Conservation (phyloP, 2,797 vertebrate species). For the Pipistrellus pygmaeus region DNA sequence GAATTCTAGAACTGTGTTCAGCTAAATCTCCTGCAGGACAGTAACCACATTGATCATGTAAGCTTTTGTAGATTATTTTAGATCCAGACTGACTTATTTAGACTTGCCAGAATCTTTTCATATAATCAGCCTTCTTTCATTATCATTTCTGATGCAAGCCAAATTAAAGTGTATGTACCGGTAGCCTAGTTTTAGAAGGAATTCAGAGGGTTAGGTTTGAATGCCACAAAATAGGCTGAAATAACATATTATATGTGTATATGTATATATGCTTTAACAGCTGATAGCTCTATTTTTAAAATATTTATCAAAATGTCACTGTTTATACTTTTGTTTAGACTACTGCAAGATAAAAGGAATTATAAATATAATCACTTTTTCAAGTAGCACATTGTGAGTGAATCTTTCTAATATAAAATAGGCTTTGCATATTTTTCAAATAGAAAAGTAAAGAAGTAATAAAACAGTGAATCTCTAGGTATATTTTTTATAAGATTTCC, state of each 20-base stretch:
- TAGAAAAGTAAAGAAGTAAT: neutral
- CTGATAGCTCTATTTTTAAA: neutral
- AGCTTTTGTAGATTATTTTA: constrained; percentile 26
- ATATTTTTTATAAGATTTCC: neutral
- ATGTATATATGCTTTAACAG: neutral
- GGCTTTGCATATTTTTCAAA: constrained; percentile 8
- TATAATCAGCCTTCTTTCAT: neutral
- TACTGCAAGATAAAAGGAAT: neutral
- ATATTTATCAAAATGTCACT: neutral
- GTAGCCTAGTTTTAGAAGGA: neutral
- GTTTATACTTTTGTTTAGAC: constrained; percentile 24
- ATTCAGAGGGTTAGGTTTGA: neutral
- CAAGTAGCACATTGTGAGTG: neutral
- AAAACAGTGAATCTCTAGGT: neutral
- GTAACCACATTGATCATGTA: neutral
- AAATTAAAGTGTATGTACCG: neutral
- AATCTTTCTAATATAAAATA: constrained; percentile 6
- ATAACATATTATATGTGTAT: neutral
- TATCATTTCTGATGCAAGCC: neutral
- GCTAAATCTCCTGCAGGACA: neutral
- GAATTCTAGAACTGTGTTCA: neutral
- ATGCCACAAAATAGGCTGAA: neutral
- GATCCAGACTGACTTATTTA: neutral
- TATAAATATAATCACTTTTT: neutral
- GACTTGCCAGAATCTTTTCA: neutral